Conservation (phyloP, 2,888 invertebrate genomes). For the Chydorus sphaericus region DNA sequence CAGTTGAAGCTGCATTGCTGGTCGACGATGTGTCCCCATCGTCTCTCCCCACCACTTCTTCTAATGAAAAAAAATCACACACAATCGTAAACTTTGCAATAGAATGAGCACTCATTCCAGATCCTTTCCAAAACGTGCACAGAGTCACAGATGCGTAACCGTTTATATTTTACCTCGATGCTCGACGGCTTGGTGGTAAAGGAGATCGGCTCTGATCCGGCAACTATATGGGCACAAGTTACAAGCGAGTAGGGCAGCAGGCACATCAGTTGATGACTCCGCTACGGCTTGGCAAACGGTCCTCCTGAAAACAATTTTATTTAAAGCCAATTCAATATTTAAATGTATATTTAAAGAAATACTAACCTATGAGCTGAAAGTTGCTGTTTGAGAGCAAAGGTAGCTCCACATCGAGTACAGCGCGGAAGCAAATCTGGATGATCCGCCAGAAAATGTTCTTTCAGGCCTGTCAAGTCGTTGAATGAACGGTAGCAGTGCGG, state of each 20-base stretch:
- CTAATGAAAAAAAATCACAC: too few relatives aligned
- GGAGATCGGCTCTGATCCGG: slow-evolving; percentile 49
- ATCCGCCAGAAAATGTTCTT: slow-evolving; percentile 41
- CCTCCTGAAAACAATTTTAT: not conserved
- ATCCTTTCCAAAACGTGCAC: too few relatives aligned
- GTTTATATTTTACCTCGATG: not conserved
- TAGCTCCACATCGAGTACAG: slow-evolving; percentile 47
- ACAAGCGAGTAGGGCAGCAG: not conserved
- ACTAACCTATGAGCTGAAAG: slow-evolving; percentile 14
- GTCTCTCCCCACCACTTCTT: too few relatives aligned
- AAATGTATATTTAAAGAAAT: not conserved
- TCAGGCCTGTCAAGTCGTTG: slow-evolving; percentile 39
- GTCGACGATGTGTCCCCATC: too few relatives aligned
- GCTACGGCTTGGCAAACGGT: not conserved
- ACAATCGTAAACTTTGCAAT: too few relatives aligned
- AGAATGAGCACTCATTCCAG: too few relatives aligned
- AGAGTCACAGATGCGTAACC: too few relatives aligned
- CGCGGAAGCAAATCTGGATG: slow-evolving; percentile 46
- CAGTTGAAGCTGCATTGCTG: too few relatives aligned
- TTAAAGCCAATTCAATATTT: not conserved
- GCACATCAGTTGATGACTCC: not conserved
- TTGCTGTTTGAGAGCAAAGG: slow-evolving; percentile 48
- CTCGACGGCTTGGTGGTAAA: slow-evolving; percentile 46
- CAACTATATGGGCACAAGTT: slow-evolving; percentile 41
- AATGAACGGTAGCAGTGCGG: slow-evolving; percentile 42